A percentile compares a stretch with the other conserved stretches of the same genome.
Conservation (phyloP, 2,888 invertebrate genomes). For the Blastobasis adustella region DNA sequence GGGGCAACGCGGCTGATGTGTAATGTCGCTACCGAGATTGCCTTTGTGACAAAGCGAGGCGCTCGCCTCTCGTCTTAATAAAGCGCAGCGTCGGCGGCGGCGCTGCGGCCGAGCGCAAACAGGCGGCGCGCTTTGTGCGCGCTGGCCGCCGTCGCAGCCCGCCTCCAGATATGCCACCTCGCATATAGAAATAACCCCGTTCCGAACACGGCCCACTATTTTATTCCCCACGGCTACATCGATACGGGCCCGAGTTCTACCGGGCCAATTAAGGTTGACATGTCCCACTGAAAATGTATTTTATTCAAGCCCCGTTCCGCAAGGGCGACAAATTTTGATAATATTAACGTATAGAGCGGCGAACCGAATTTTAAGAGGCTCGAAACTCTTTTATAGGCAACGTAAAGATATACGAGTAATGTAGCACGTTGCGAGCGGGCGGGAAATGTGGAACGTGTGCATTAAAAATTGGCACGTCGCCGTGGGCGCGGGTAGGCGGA, state of each 20-base stretch:
- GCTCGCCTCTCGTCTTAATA: neutral
- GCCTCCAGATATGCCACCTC: no score
- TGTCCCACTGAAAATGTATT: no score
- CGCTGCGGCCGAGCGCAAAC: neutral
- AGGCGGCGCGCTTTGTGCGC: neutral
- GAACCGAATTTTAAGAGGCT: neutral
- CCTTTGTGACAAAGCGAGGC: neutral
- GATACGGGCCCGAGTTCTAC: no score
- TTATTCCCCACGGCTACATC: no score
- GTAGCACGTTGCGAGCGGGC: neutral
- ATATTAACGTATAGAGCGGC: neutral
- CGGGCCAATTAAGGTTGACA: no score
- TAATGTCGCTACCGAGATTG: neutral
- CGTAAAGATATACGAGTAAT: neutral
- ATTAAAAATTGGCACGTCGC: neutral
- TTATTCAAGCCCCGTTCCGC: no score
- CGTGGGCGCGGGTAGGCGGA: no score
- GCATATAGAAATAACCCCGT: no score
- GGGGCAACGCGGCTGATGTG: neutral
- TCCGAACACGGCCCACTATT: no score
- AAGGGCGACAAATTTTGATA: no score
- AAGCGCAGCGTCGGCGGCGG: neutral
- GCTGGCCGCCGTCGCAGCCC: no score
- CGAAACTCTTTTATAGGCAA: neutral
- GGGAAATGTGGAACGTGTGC: neutral